Evolutionary conservation across 1,140 invertebrate species (phyloP), one percentile per base, ranked within the genome.

Genomic region (Ptiloglossa arizonensis): DNA sequence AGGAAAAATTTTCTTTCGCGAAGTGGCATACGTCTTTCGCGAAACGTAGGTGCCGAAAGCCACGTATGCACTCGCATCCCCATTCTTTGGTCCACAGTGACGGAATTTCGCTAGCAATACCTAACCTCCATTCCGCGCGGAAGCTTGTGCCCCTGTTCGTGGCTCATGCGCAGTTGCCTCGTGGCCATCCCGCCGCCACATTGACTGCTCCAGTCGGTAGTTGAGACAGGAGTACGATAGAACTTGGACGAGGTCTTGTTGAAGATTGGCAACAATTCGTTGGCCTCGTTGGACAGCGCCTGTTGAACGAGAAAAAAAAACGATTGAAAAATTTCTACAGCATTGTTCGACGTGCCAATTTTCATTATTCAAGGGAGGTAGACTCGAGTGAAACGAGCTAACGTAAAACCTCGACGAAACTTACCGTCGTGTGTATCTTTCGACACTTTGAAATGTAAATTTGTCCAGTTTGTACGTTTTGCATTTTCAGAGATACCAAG

Each of bases 251-350:
- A 97, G 15, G 98, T 98, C 88, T 98, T 98, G 92, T 99, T 99
- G 94, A 99, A 99, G 62, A 99, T 96, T 1, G 98, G 98, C 68
- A 99, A 93, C 64, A 99, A 91, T 91, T 99, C 98, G 93, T 98
- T 99, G 0, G 98, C 98, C 93, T 99, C 98, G 92, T 97, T 97
- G 2, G 97, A 96, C 67, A 99, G 92, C 1, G 97, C 97, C 97
- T 98, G 90, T 8, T 93, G 91, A 83, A 41, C 19, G 2, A 9
- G 70, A 75, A 74, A 82, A 27, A 57, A n/a, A n/a, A n/a, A n/a
- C n/a, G n/a, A n/a, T n/a, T n/a, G n/a, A n/a, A n/a, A n/a, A n/a
- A n/a, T n/a, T n/a, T n/a, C n/a, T n/a, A n/a, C n/a, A n/a, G n/a
- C n/a, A n/a, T n/a, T n/a, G n/a, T n/a, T n/a, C n/a, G n/a, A n/a